Percentiles rank a stretch among this genome's conserved stretches.
Evolutionary conservation across 2,888 invertebrate species (phyloP).

Genomic region (Sarcophaga rosellei): DNA sequence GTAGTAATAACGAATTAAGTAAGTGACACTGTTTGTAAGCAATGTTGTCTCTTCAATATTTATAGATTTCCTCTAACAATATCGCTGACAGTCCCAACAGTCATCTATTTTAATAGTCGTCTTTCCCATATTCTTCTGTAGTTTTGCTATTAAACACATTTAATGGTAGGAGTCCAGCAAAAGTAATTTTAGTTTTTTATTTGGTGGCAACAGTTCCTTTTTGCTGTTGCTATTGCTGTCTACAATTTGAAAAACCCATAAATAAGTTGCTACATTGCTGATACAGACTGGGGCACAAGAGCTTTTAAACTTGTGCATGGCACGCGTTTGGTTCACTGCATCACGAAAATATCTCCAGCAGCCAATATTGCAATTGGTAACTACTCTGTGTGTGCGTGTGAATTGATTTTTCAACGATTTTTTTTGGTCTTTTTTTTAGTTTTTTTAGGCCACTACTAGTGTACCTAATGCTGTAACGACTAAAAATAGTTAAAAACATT

Average conservation of each 20-base stretch:
- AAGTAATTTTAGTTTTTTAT: too few species aligned
- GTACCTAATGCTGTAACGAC: slow-evolving; percentile 19
- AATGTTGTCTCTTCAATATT: too few species aligned
- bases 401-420: background rate
- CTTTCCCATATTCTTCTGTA: too few species aligned
- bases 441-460: slow-evolving; percentile 1
- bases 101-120: too few species aligned
- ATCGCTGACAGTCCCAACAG: too few species aligned
- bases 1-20: too few species aligned
- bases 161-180: too few species aligned
- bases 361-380: background rate
- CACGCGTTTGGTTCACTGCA: slow-evolving; percentile 36
- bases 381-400: background rate
- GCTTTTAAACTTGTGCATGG: slow-evolving; percentile 42
- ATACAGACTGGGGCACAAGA: background rate
- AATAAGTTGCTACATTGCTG: background rate
- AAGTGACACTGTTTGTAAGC: too few species aligned
- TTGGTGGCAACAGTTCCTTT: too few species aligned
- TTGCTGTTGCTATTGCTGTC: too few species aligned
- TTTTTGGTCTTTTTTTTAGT: background rate
- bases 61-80: too few species aligned
- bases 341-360: background rate
- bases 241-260: slow-evolving; percentile 33
- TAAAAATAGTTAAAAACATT: slow-evolving; percentile 30
- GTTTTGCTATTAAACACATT: too few species aligned